Conservation (phyloP, 2,113 vertebrate species). For the Ochotona curzoniae region DNA sequence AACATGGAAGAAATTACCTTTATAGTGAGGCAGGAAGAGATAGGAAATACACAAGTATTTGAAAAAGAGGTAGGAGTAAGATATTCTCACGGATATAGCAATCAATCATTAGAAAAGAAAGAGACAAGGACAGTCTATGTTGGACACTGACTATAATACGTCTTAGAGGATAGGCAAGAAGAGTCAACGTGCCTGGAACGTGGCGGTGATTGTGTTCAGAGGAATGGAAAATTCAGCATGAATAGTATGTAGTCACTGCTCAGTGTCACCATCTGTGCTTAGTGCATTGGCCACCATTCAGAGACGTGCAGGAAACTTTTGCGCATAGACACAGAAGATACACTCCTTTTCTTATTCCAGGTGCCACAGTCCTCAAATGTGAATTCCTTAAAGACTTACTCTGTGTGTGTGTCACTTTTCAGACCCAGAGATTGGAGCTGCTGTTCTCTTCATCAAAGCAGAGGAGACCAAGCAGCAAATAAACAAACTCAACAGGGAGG, state of each 20-base stretch:
- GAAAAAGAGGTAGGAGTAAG: neutral
- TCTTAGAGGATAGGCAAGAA: neutral
- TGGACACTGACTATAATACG: neutral
- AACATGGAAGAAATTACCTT: neutral
- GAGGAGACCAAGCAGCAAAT: slow-evolving; percentile 91
- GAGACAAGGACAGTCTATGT: neutral
- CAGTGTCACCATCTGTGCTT: neutral
- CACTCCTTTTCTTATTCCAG: neutral
- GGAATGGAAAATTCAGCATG: neutral
- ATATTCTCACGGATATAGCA: neutral
- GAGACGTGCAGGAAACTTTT: neutral
- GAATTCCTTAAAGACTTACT: slow-evolving; percentile 45
- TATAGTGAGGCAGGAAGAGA: neutral
- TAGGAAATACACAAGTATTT: neutral
- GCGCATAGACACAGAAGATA: neutral
- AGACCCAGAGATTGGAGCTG: slow-evolving; percentile 88
- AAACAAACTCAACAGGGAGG: slow-evolving; percentile 88
- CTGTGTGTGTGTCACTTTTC: slow-evolving; percentile 75
- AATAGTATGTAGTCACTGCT: no score
- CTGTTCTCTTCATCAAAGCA: slow-evolving; percentile 88
- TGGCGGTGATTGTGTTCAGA: neutral
- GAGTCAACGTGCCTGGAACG: neutral
- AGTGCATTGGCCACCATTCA: neutral
- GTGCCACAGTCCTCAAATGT: neutral
- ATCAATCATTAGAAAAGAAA: neutral